Evolutionary conservation across 2,113 vertebrate genomes (phyloP).

Genomic region (Otolemur garnettii): DNA sequence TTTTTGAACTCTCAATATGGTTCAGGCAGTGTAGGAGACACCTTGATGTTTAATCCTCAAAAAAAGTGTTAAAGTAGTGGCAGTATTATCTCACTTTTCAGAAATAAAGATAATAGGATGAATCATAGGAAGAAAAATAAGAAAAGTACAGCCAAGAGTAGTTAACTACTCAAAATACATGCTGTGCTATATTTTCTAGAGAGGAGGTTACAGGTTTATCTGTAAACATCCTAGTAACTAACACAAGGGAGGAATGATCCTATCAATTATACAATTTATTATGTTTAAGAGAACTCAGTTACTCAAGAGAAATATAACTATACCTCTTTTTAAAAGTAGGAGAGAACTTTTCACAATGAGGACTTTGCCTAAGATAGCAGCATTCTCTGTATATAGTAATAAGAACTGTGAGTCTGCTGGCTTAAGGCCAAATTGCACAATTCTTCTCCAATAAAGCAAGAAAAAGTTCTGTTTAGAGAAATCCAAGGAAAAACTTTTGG

Average conservation of each 20-base stretch:
- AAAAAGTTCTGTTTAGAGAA: not conserved
- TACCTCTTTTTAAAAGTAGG: not conserved
- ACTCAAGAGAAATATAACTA: not conserved
- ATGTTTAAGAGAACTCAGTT: not conserved
- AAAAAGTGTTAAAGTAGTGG: not conserved
- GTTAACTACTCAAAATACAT: not conserved
- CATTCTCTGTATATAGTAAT: not conserved
- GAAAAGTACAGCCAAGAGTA: not conserved
- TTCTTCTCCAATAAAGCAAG: not conserved
- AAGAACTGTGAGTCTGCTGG: not conserved
- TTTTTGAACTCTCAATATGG: not conserved
- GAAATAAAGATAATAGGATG: constrained; percentile 46
- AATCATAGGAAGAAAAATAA: constrained; percentile 14
- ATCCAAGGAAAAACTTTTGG: not conserved
- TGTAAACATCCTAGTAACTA: constrained; percentile 17
- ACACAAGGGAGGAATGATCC: not conserved
- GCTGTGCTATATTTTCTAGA: not conserved
- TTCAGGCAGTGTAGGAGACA: not conserved
- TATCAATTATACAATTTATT: not conserved
- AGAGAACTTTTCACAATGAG: constrained; percentile 8
- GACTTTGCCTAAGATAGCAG: not conserved
- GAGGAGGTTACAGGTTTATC: not conserved
- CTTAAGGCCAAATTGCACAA: not conserved
- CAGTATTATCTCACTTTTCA: not conserved
- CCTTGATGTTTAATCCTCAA: constrained; percentile 39